Percentiles rank a stretch among this genome's conserved stretches.
Conservation (phyloP, 2,797 vertebrate species). For the Enteromius treurensis region DNA sequence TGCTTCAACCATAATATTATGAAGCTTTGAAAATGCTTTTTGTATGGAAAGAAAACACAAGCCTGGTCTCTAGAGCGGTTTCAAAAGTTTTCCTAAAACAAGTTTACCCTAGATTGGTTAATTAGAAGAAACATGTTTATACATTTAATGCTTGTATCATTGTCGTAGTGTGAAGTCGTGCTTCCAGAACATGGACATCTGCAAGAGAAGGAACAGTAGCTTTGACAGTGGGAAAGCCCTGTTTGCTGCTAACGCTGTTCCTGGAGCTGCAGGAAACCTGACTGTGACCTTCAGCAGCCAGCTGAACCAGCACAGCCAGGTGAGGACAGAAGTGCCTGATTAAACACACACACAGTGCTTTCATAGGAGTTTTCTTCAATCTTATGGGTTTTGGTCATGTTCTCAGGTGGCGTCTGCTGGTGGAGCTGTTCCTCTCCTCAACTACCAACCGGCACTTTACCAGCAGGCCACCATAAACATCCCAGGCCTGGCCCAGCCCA, state of each 20-base stretch:
- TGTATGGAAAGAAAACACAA: not conserved
- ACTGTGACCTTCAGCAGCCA: conserved; percentile 99
- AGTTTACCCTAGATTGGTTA: not conserved
- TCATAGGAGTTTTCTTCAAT: not conserved
- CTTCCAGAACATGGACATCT: conserved; percentile 99
- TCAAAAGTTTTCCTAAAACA: too few species aligned
- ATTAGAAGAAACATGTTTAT: not conserved
- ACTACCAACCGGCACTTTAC: conserved; percentile 96
- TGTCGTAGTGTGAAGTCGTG: conserved; percentile 92
- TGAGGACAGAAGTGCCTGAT: conserved; percentile 46
- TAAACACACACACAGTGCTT: not conserved
- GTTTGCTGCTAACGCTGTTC: conserved; percentile 91
- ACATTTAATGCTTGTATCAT: conserved; percentile 20
- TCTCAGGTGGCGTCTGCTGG: conserved; percentile 92
- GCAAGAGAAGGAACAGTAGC: conserved; percentile 90
- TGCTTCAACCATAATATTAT: not conserved
- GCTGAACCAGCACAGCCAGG: conserved; percentile 97
- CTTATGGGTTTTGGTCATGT: not conserved
- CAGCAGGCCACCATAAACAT: conserved; percentile 97
- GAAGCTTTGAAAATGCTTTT: not conserved
- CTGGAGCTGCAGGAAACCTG: conserved; percentile 94
- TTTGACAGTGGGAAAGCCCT: conserved; percentile 94
- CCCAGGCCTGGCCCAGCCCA: conserved; percentile 92
- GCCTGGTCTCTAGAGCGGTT: too few species aligned
- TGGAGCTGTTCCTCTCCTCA: conserved; percentile 91